Base-by-base conservation (phyloP, 2,113 vertebrate species). In the Oncorhynchus kisutch region DNA sequence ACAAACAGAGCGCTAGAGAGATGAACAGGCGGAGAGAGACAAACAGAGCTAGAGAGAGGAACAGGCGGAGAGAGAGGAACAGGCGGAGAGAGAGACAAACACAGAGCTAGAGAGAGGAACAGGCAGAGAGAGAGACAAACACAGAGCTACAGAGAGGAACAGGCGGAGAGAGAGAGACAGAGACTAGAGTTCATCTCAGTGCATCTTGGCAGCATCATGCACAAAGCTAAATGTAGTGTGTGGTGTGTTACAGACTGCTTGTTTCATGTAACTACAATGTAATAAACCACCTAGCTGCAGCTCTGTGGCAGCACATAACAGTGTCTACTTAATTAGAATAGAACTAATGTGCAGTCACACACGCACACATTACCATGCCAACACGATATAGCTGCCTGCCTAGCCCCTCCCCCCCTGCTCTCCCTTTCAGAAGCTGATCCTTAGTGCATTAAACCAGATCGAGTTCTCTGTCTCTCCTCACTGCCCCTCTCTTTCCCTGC, bases 241-340 rank as follows among this genome's bases (percentile, higher is more conserved):
- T 60, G 79, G 66, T 49, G 29, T n/a, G 69, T 48, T 62, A 71
- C 20, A 6, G 1, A n/a, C 18, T 22, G 59, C 8, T 7, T n/a
- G 59, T 62, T 54, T 14, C 51, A 54, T 18, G 51, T 16, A 18
- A 54, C 51, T 13, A 54, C 70, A 74, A 70, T 82, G 74, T 71
- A 76, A 69, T 74, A 81, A 81, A 73, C 75, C 25, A 70, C 4
- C 16, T 70, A 70, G 59, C 69, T 77, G 70, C 76, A 77, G 78
- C 77, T 80, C 49, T 70, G 69, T 71, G 70, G 67, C 73, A 78
- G 67, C 78, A 80, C 77, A 80, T 67, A 75, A 79, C 82, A 80
- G 72, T 78, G 66, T 45, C 66, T 73, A n/a, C 66, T 75, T 78
- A 81, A 87, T 87, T 85, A 78, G 34, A 87, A 79, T 74, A 77